A percentile compares a stretch with the other conserved stretches of the same genome.
Conservation (phyloP, 2,113 vertebrate genomes). For the Crotalus helleri region DNA sequence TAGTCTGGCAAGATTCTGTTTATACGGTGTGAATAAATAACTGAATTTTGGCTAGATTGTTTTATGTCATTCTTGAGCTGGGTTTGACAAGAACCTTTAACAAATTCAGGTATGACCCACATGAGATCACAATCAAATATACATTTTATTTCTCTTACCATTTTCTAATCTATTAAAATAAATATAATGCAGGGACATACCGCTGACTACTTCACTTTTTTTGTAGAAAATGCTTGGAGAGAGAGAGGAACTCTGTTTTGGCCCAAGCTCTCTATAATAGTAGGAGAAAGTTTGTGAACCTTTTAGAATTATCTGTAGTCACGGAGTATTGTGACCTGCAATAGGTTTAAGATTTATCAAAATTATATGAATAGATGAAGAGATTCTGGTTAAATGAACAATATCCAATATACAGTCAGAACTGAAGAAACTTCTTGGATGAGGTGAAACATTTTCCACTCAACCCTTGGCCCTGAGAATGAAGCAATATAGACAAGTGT, state of each 20-base stretch:
- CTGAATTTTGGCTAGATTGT: neutral
- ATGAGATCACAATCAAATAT: neutral
- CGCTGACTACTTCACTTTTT: neutral
- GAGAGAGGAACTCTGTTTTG: neutral
- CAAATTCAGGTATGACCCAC: neutral
- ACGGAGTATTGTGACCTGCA: neutral
- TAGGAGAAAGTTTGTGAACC: neutral
- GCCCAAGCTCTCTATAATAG: neutral
- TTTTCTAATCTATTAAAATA: constrained; percentile 1
- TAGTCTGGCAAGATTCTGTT: neutral
- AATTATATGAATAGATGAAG: neutral
- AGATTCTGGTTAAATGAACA: neutral
- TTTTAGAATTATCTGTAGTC: neutral
- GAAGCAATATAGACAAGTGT: neutral
- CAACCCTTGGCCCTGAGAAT: neutral
- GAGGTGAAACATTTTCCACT: neutral
- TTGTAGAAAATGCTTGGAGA: neutral
- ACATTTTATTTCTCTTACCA: constrained; percentile 5
- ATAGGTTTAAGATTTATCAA: neutral
- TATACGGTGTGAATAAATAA: neutral
- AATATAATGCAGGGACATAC: accelerated
- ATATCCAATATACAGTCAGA: neutral
- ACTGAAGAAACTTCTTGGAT: neutral
- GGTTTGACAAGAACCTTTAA: neutral
- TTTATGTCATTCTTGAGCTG: neutral